Base-by-base conservation (phyloP, 2,797 vertebrate species). In the Poecilia velifera region DNA sequence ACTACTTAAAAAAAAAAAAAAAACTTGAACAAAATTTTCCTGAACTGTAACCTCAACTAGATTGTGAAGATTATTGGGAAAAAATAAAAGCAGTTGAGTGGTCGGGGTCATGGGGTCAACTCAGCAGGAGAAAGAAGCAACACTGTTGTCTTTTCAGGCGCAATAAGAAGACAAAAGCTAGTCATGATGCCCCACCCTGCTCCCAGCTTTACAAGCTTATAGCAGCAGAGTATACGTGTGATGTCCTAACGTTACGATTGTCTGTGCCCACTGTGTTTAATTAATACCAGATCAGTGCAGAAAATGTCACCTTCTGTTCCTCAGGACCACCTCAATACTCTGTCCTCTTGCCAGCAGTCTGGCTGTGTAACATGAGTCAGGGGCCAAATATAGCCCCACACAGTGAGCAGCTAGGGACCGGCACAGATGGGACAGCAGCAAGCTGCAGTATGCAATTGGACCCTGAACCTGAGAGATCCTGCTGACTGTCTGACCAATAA, bases 341-440 rank as follows among this genome's bases (percentile, higher is more conserved):
- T 94, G 94, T 95, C 96, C 95, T 95, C 96, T 94, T 96, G 95
- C 92, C 93, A 90, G 90, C 87, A 88, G 91, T 94, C 94, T 94
- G 91, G 91, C 92, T 89, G 91, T 97, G 98, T 97, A 98, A 99
- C 96, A 94, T 96, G 98, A 99, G 97, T 96, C 96, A 90, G 95
- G 95, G 95, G 89, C 97, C 97, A 99, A 98, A 99, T 98, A 97
- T 98, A 99, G 97, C 93, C 95, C 93, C 82, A 95, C 95, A 91
- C 93, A 94, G 94, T 90, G 96, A 96, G 95, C 93, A 92, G 95
- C 94, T 85, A 94, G 96, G 93, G 95, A 93, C 94, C 93, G 92
- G 95, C 96, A 96, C 97, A 97, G 97, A 97, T 97, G 97, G 94
- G 95, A 94, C 86, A 31, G 88, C 93, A 95, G 96, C 94, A 96